phyloP scores from a whole-genome alignment of 2,113 vertebrate genomes.

The Hippopotamus amphibius region DNA sequence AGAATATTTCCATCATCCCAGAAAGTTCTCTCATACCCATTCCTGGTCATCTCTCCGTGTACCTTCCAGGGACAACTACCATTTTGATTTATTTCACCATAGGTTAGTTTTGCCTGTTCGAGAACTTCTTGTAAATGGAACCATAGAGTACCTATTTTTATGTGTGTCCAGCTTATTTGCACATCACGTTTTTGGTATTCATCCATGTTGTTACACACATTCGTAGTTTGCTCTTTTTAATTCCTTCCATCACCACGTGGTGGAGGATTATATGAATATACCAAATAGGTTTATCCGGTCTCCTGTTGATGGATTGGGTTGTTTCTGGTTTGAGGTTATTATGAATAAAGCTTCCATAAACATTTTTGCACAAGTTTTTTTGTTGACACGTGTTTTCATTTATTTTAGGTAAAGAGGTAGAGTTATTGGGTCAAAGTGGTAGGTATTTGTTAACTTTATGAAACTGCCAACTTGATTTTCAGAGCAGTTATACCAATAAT shows the following conservation, averaged over 20 bases:
- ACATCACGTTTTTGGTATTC: neutral
- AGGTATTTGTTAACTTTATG: neutral
- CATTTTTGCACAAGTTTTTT: neutral
- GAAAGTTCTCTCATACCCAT: neutral
- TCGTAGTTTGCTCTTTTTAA: neutral
- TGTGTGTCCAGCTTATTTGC: neutral
- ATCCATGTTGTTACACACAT: neutral
- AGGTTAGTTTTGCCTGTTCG: neutral
- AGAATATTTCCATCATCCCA: neutral
- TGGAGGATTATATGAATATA: neutral
- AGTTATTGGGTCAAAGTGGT: neutral
- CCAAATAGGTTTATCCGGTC: neutral
- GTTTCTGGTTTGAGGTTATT: neutral
- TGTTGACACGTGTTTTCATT: neutral
- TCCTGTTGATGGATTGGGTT: neutral
- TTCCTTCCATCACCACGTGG: neutral
- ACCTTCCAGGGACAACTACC: neutral
- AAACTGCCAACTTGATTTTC: neutral
- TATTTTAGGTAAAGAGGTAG: neutral
- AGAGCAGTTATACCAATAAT: neutral
- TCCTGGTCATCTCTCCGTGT: neutral
- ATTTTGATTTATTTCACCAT: neutral
- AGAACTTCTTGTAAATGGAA: neutral
- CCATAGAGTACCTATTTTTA: neutral
- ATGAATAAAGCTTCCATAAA: neutral